These are phyloP conservation scores for Coptotermes formosanus DNA, from an alignment of 1,140 invertebrate genomes.

Conservation along the genomic window DNA sequence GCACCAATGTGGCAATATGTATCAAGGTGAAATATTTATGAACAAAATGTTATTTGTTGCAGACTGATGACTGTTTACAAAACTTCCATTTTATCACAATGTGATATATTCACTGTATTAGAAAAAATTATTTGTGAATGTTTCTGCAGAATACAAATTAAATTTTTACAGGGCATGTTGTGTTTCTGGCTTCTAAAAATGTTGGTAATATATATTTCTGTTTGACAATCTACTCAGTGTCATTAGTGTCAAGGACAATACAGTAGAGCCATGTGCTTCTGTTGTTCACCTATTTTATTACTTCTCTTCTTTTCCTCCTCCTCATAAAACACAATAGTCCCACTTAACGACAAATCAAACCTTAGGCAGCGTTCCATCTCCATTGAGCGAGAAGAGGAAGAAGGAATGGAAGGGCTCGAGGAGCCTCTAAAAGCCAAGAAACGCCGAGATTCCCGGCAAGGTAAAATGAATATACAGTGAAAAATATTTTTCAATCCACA, in stretches of 20 bases:
- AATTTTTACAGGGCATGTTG: not conserved
- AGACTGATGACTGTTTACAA: too few relatives aligned
- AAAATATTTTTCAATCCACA: not conserved
- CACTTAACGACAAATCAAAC: conserved; percentile 67
- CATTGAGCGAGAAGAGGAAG: conserved; percentile 60
- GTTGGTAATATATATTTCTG: not conserved
- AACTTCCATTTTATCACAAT: too few relatives aligned
- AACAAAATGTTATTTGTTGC: too few relatives aligned
- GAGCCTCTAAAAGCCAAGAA: conserved; percentile 66
- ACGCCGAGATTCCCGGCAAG: conserved; percentile 62
- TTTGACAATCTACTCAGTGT: not conserved
- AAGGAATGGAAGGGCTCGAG: conserved; percentile 60
- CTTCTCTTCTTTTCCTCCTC: conserved; percentile 30
- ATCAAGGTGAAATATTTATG: too few relatives aligned
- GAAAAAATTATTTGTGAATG: conserved; percentile 3
- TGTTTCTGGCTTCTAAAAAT: not conserved
- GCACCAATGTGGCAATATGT: too few relatives aligned
- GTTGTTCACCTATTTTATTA: conserved; percentile 27
- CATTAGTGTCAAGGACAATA: not conserved
- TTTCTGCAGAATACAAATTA: not conserved
- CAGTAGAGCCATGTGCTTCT: conserved; percentile 2
- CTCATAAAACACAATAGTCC: conserved; percentile 50
- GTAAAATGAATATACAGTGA: conserved; percentile 41
- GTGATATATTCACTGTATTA: not conserved
- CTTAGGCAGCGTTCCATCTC: conserved; percentile 63